Percentiles rank a stretch among this genome's conserved stretches.
Conservation (phyloP, 2,888 invertebrate genomes). For the Agonopterix alstromeriana region DNA sequence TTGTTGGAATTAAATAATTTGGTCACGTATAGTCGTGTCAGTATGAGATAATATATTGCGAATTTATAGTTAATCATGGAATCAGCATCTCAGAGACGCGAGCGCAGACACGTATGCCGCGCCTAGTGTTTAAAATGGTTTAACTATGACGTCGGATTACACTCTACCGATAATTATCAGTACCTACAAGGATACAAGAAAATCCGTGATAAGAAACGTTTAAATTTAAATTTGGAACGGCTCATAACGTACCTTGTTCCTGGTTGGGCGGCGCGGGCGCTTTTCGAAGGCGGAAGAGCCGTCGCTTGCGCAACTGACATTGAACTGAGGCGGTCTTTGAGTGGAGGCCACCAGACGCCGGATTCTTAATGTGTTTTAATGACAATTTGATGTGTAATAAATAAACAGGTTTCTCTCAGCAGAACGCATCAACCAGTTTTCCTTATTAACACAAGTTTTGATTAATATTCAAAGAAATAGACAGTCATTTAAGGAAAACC, state of each 20-base stretch:
- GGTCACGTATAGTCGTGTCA: not conserved
- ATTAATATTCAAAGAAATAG: constrained; percentile 14
- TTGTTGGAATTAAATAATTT: not conserved
- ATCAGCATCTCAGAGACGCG: not conserved
- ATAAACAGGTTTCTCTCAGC: constrained; percentile 16
- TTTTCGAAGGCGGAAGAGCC: constrained; percentile 31
- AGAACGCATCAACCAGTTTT: constrained; percentile 18
- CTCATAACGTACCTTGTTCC: constrained; percentile 32
- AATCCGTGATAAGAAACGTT: constrained; percentile 27
- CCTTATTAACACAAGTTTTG: constrained; percentile 19
- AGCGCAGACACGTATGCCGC: not conserved
- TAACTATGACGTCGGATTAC: not conserved
- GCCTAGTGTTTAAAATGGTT: not conserved
- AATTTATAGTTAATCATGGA: too few species aligned
- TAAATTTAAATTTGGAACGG: constrained; percentile 42
- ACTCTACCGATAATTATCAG: too few species aligned
- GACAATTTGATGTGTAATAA: constrained; percentile 38
- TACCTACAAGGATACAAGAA: too few species aligned
- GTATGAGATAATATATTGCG: not conserved
- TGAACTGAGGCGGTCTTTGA: constrained; percentile 60
- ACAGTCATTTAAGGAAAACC: constrained; percentile 35
- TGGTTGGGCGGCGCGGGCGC: constrained; percentile 42
- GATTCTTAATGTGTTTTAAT: constrained; percentile 50
- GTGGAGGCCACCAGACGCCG: constrained; percentile 59
- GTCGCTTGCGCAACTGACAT: constrained; percentile 74